Evolutionary conservation across 2,888 invertebrate species (phyloP).

Genomic region (Heliconius charithonia): DNA sequence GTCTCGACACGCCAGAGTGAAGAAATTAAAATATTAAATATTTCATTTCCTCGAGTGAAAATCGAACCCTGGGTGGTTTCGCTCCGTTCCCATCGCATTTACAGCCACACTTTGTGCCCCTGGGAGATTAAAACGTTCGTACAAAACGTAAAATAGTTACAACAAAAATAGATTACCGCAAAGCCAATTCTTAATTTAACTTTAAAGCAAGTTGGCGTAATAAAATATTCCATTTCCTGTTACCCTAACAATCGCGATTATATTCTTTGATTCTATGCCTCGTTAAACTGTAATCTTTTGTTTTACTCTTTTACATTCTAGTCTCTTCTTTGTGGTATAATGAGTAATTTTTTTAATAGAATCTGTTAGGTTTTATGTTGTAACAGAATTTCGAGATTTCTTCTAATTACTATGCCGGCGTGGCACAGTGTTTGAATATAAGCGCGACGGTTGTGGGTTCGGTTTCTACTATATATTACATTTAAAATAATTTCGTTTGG

Average conservation of each 20-base stretch:
- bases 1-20: too few relatives aligned
- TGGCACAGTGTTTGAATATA: background rate
- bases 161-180: constrained; percentile 29
- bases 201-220: constrained; percentile 36
- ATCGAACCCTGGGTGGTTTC: too few relatives aligned
- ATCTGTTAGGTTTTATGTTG: background rate
- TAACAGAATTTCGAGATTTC: background rate
- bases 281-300: constrained; percentile 39
- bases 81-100: too few relatives aligned
- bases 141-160: constrained; percentile 12
- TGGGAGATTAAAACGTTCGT: background rate
- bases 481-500: too few relatives aligned
- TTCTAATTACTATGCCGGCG: background rate
- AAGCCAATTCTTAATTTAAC: constrained; percentile 33
- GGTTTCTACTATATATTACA: background rate
- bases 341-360: constrained; percentile 11
- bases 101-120: background rate
- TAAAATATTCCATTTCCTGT: constrained; percentile 43
- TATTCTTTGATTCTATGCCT: constrained; percentile 40
- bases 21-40: too few relatives aligned
- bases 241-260: constrained; percentile 40
- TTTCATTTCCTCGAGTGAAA: too few relatives aligned
- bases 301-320: constrained; percentile 31
- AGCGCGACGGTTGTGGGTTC: background rate
- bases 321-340: constrained; percentile 23